Base-by-base conservation (phyloP, 2,888 invertebrate species). In the Dryadula phaetusa region DNA sequence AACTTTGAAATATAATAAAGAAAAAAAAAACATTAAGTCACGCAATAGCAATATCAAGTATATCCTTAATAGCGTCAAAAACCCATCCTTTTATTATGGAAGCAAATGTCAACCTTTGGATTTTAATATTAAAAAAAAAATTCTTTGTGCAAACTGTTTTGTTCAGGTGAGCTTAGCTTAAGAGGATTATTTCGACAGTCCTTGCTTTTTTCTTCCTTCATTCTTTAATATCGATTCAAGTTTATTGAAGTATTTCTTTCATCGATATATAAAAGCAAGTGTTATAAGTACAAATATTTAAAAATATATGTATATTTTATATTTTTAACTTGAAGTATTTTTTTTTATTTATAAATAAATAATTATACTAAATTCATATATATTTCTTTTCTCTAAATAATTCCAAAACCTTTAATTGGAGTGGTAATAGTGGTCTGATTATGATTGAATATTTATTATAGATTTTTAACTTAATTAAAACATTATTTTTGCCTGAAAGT, bases 101-200 rank as follows among this genome's bases (percentile, higher is more conserved):
- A 68, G 60, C 70, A 74, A 66, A 71, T 76, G 74, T 75, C 77
- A 75, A 74, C 72, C 70, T 71, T 65, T 64, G 62, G 52, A 54
- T 70, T 74, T 72, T 60, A 56, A 46, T 66, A 56, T 63, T 70
- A 73, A 74, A 73, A 73, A 76, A 74, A 72, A 63, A 62, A 40
- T 58, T 66, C 52, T 72, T 76, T 75, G 75, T 72, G 62, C 25
- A 46, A 20, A 52, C 64, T 67, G 76, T 73, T 79, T 84, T 86
- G 75, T 78, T 37, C 61, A 54, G 70, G 79, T n/a, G n/a, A n/a
- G 80, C 81, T 56, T 56, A 56, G 22, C 25, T 40, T 56, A 56
- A 56, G 56, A 56, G 22, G 56, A 56, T 56, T 56, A 56, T 40
- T 56, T 37, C 22, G 37, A 56, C 37, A 14, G 20, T 40, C 37